A percentile compares a stretch with the other conserved stretches of the same genome.
Evolutionary conservation across 1,140 invertebrate species (phyloP).

Genomic region (Protaetia brevitarsis): DNA sequence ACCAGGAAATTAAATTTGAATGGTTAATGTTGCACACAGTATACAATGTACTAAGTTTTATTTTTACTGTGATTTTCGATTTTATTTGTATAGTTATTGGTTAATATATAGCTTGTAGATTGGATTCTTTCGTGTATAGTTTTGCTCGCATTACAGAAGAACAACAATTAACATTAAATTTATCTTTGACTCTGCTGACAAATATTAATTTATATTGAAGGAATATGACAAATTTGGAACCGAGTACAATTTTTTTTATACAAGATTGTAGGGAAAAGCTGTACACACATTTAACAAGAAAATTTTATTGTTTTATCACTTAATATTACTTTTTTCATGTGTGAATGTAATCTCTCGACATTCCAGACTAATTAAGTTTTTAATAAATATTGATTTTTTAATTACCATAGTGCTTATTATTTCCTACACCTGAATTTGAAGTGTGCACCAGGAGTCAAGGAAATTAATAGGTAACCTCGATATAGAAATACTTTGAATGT

Average conservation of each 20-base stretch:
- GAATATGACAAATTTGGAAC: neutral
- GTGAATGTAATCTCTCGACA: conserved; percentile 15
- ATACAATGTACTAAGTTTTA: conserved; percentile 9
- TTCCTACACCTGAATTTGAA: neutral
- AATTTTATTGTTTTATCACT: conserved; percentile 9
- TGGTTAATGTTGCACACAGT: neutral
- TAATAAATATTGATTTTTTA: conserved; percentile 8
- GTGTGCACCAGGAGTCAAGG: neutral
- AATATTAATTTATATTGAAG: neutral
- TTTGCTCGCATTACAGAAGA: neutral
- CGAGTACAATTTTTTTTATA: conserved; percentile 10
- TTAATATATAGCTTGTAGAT: neutral
- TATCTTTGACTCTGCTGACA: no score
- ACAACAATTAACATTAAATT: no score
- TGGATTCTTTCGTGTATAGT: neutral
- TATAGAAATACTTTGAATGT: neutral
- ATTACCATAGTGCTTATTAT: neutral
- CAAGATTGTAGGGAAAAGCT: neutral
- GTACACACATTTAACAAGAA: conserved; percentile 6
- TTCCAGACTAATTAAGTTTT: conserved; percentile 19
- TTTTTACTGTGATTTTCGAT: conserved; percentile 1
- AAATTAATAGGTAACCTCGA: neutral
- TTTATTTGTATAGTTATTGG: conserved; percentile 14
- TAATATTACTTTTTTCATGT: conserved; percentile 4
- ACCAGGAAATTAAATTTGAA: neutral